Percentiles rank a stretch among this genome's conserved stretches.
Evolutionary conservation across 92 coral and sea anemone genomes (phyloP).

Genomic region (Micromussa lordhowensis): DNA sequence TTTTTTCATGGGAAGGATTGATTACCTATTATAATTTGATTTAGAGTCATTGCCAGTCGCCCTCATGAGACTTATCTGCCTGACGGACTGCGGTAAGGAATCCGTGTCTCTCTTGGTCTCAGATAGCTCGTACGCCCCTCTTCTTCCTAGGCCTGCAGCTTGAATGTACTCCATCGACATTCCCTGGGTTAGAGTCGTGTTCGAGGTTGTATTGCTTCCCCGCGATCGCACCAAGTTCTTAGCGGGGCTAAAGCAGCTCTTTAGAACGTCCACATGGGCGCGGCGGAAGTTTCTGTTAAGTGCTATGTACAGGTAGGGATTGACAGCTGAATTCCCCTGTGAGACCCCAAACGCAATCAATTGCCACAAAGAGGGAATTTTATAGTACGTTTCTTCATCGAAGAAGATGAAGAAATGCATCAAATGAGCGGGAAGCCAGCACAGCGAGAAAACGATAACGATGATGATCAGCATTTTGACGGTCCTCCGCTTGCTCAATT

Average conservation of each 20-base stretch:
- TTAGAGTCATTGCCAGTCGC: not conserved
- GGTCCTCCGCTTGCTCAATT: slow-evolving; percentile 64
- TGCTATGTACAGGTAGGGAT: slow-evolving; percentile 75
- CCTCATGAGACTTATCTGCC: slow-evolving; percentile 21
- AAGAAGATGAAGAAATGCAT: slow-evolving; percentile 68
- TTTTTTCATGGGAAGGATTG: not conserved
- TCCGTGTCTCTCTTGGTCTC: not conserved
- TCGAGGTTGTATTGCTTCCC: slow-evolving; percentile 32
- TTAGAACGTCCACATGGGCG: slow-evolving; percentile 56
- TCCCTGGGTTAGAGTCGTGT: not conserved
- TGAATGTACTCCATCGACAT: slow-evolving; percentile 25
- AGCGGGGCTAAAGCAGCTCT: slow-evolving; percentile 22
- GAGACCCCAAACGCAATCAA: slow-evolving; percentile 65
- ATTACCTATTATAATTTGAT: not conserved
- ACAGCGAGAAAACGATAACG: slow-evolving; percentile 71
- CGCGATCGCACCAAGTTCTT: slow-evolving; percentile 11
- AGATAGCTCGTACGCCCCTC: slow-evolving; percentile 7
- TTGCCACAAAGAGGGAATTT: slow-evolving; percentile 26
- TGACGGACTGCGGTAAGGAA: not conserved
- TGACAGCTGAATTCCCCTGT: slow-evolving; percentile 75
- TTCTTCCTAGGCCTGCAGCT: slow-evolving; percentile 23
- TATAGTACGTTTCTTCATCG: slow-evolving; percentile 5
- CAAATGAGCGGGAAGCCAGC: slow-evolving; percentile 83
- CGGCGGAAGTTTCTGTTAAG: slow-evolving; percentile 77
- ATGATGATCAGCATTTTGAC: slow-evolving; percentile 77